Evolutionary conservation across 2,888 invertebrate genomes (phyloP).

Genomic region (Drosophila eohydei): DNA sequence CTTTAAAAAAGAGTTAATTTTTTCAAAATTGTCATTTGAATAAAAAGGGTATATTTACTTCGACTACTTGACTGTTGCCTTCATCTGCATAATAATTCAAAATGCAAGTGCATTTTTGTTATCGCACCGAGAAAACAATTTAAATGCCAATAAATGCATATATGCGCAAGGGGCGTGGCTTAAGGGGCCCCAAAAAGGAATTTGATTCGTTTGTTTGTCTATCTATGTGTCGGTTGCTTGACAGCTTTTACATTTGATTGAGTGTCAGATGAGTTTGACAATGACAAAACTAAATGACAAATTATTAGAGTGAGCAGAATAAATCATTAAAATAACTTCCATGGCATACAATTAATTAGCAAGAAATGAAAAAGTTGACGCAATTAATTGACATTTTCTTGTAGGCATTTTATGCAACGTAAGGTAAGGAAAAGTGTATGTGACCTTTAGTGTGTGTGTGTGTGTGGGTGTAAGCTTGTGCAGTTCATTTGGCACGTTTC

Average conservation of each 20-base stretch:
- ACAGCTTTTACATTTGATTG: slow-evolving; percentile 55
- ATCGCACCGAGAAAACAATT: slow-evolving; percentile 63
- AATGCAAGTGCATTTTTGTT: slow-evolving; percentile 64
- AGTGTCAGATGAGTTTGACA: slow-evolving; percentile 54
- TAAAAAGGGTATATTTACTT: slow-evolving; percentile 29
- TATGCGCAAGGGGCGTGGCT: slow-evolving; percentile 46
- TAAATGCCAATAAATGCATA: slow-evolving; percentile 40
- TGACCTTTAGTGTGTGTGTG: not conserved
- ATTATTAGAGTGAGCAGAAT: slow-evolving; percentile 38
- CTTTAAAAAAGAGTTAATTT: not conserved
- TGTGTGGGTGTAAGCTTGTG: slow-evolving; percentile 16
- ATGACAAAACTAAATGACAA: slow-evolving; percentile 55
- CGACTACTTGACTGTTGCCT: slow-evolving; percentile 3
- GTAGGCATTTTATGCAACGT: slow-evolving; percentile 1
- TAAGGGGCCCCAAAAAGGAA: slow-evolving; percentile 53
- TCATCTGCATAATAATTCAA: slow-evolving; percentile 53
- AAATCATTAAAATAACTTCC: slow-evolving; percentile 34
- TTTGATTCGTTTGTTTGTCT: slow-evolving; percentile 40
- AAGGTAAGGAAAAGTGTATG: not conserved
- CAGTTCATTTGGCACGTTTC: slow-evolving; percentile 70
- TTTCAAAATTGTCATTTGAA: not conserved
- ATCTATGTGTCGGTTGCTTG: slow-evolving; percentile 27
- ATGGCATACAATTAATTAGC: slow-evolving; percentile 43
- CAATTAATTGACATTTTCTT: slow-evolving; percentile 74
- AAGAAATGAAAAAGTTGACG: slow-evolving; percentile 58